These are phyloP conservation scores for Arenaria interpres DNA, from an alignment of 2,113 vertebrate species.

Conservation along the genomic window DNA sequence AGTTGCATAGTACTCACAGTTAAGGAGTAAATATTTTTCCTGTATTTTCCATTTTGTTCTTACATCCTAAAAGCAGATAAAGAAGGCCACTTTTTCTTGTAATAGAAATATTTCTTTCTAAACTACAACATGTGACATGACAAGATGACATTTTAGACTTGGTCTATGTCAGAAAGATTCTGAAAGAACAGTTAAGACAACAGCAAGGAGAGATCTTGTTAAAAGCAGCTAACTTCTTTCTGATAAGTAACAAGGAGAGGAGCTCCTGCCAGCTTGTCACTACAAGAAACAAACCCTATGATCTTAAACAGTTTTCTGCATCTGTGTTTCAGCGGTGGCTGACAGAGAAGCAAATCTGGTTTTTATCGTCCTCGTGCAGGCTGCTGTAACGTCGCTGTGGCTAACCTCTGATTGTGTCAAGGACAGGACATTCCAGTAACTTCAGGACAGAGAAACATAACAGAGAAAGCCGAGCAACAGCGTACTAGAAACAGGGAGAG, in stretches of 20 bases:
- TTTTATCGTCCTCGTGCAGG: background rate
- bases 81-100: background rate
- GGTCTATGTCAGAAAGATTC: background rate
- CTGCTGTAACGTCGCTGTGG: background rate
- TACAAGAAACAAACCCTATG: background rate
- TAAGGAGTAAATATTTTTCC: background rate
- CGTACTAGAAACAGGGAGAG: background rate
- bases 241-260: background rate
- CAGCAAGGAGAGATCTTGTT: background rate
- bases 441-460: background rate
- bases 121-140: background rate
- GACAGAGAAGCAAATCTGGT: background rate
- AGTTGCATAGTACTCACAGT: background rate
- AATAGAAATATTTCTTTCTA: background rate
- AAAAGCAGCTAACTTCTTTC: background rate
- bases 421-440: background rate
- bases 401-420: slow-evolving; percentile 1
- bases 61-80: background rate
- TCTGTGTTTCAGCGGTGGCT: background rate
- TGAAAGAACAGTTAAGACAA: background rate
- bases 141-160: background rate
- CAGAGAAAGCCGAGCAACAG: background rate
- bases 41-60: background rate
- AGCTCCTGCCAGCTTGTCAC: background rate
- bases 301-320: background rate